phyloP scores from a whole-genome alignment of 2,113 vertebrate genomes.

The Scytalopus superciliaris region DNA sequence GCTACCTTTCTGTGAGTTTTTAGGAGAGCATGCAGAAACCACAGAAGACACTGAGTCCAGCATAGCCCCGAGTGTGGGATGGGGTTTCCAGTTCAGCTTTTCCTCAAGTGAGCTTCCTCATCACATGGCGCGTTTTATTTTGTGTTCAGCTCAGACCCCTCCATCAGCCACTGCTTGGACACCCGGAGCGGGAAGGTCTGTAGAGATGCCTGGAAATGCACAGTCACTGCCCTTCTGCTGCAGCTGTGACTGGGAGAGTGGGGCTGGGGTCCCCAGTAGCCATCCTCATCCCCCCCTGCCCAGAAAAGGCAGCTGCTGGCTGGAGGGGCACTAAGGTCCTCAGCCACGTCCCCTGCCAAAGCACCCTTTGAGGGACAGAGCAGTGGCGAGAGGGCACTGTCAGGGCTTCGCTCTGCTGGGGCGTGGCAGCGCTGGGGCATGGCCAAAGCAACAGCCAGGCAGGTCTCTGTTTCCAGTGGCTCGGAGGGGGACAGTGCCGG shows the following conservation, averaged over 20 bases:
- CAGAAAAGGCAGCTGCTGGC: background rate
- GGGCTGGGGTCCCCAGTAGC: accelerated
- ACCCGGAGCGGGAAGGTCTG: background rate
- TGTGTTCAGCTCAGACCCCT: background rate
- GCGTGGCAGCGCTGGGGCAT: accelerated
- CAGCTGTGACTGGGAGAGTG: accelerated
- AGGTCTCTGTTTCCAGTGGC: background rate
- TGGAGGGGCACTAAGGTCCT: background rate
- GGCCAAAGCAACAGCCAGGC: background rate
- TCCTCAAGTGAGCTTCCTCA: background rate
- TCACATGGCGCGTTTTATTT: accelerated
- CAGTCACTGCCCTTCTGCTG: background rate
- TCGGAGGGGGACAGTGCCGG: accelerated
- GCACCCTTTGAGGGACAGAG: accelerated
- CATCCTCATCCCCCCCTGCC: background rate
- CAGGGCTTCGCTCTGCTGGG: accelerated
- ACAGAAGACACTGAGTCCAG: background rate
- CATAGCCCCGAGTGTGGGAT: background rate
- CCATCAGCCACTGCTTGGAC: accelerated
- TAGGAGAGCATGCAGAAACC: background rate
- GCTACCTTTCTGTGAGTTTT: background rate
- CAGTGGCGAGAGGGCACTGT: background rate
- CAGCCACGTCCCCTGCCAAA: accelerated
- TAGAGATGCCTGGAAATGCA: background rate
- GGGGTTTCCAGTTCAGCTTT: background rate